These are phyloP conservation scores for Marronus borbonicus DNA, from an alignment of 2,888 invertebrate species.

Conservation along the genomic window DNA sequence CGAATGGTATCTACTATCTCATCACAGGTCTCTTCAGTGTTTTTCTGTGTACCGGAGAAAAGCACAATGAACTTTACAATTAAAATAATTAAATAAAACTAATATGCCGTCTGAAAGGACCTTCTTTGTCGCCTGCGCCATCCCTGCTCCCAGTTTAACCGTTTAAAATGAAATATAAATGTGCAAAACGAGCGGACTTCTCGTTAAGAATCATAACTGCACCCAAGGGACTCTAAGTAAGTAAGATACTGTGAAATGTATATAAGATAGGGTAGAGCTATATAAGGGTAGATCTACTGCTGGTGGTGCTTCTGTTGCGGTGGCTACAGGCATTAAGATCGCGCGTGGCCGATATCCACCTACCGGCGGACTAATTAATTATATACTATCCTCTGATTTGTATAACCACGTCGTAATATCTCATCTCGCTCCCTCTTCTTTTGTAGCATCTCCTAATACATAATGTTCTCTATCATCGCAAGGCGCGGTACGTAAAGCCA, in stretches of 20 bases:
- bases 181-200: constrained; percentile 50
- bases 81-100: constrained; percentile 50
- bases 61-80: constrained; percentile 43
- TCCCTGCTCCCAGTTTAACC: constrained; percentile 41
- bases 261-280: constrained; percentile 45
- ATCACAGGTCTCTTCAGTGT: not conserved
- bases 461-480: constrained; percentile 42
- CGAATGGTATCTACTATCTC: not conserved
- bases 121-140: constrained; percentile 3
- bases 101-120: constrained; percentile 36
- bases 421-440: constrained; percentile 41
- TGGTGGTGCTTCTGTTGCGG: constrained; percentile 37
- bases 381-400: constrained; percentile 51
- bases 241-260: constrained; percentile 46
- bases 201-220: constrained; percentile 51
- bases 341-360: constrained; percentile 60
- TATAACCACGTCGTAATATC: constrained; percentile 43
- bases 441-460: constrained; percentile 19
- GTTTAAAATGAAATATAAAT: constrained; percentile 51
- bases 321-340: constrained; percentile 62
- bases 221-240: constrained; percentile 46
- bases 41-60: not conserved
- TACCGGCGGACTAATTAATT: constrained; percentile 55
- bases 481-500: constrained; percentile 17
- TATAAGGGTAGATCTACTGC: constrained; percentile 31